Base-by-base conservation (phyloP, 2,888 invertebrate species). In the Mythimna impura region DNA sequence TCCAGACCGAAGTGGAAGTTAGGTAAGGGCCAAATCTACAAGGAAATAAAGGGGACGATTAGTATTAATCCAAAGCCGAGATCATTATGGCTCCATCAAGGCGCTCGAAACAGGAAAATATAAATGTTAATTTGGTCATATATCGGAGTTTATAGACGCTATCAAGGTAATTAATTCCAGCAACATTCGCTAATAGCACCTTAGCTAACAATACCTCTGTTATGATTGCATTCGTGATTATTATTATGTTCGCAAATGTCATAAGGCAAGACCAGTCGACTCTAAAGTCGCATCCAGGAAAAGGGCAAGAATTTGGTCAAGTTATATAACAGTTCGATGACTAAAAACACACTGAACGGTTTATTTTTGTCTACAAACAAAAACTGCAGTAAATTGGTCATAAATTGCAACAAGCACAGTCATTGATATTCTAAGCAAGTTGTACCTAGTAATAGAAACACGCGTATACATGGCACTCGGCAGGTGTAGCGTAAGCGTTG, bases 401-500 rank as follows among this genome's bases (percentile, higher is more conserved):
- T n/a, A 36, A 68, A 66, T 36, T 55, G 64, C 64, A 74, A 52
- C 84, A 52, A 83, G 54, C 67, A 14, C 43, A 50, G 55, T 69
- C 80, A 73, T 81, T 74, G 65, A 80, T 80, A 81, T 81, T 81
- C 84, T 57, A 74, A 71, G 63, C 80, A 67, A 58, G 84, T 69
- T 63, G 83, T 52, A 47, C 6, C 17, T 47, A 66, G 80, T 74
- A 83, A 83, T 63, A 83, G 80, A 74, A 74, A 66, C 81, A 80
- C 40, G 22, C 80, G 70, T 74, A 63, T 60, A 62, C 65, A 61
- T 61, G 61, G 60, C 62, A 54, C 55, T 17, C 60, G 47, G 70
- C 79, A 73, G 65, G 73, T 68, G 75, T 75, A 73, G 64, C 86
- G 73, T 75, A 81, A 86, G 69, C 60, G 64, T 84, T 86, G 79